Evolutionary conservation across 1,140 invertebrate genomes (phyloP).

Genomic region (Caenorhabditis tropicalis): DNA sequence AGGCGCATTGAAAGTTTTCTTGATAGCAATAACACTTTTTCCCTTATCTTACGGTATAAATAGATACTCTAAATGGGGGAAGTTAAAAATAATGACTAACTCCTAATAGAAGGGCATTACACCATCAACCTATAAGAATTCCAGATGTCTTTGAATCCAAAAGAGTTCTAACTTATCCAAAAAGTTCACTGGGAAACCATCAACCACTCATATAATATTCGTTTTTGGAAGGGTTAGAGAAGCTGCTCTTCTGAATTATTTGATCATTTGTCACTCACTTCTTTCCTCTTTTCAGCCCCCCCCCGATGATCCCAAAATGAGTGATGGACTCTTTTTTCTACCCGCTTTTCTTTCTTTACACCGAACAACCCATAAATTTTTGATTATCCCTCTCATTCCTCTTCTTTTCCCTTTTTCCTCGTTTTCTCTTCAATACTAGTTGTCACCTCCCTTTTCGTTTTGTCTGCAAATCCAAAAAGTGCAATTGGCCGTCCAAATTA

Average conservation of each 20-base stretch:
- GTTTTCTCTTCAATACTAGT: neutral
- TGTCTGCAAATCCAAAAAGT: constrained; percentile 39
- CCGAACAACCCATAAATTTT: constrained; percentile 22
- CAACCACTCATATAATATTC: neutral
- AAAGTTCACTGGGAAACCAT: too few species aligned
- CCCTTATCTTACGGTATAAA: too few species aligned
- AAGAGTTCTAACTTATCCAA: too few species aligned
- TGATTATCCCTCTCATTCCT: neutral
- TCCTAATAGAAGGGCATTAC: too few species aligned
- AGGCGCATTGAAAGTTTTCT: too few species aligned
- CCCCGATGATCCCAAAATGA: constrained; percentile 21
- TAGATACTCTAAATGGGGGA: too few species aligned
- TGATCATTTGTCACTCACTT: constrained; percentile 37
- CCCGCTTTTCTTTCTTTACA: neutral
- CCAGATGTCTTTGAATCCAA: too few species aligned
- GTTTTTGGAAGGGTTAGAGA: neutral
- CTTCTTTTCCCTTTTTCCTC: too few species aligned
- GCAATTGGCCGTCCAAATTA: constrained; percentile 31
- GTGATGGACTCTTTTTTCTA: neutral
- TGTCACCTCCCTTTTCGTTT: neutral
- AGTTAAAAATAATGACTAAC: too few species aligned
- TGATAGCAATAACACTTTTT: too few species aligned
- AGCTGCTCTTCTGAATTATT: constrained; percentile 9
- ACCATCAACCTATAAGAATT: too few species aligned
- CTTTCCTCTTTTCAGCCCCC: neutral